Evolutionary conservation across 2,888 invertebrate genomes (phyloP), one percentile per base, ranked within the genome.

Genomic region (Papilio protenor): DNA sequence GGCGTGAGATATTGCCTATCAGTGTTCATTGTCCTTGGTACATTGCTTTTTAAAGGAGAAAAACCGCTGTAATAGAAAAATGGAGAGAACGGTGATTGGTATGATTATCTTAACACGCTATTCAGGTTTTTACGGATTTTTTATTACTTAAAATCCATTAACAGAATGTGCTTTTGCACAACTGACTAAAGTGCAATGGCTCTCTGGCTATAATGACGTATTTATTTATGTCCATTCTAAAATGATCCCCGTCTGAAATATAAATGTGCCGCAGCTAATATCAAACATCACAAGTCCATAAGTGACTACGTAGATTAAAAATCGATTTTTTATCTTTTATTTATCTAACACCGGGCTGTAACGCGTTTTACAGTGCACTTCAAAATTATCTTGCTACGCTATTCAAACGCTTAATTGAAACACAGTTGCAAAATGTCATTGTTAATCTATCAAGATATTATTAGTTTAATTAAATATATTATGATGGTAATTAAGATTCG

Each of bases 1-100:
- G 78, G 80, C 76, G 82, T 81, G 77, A 79, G 79, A 82, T 84
- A 84, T 86, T 78, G 83, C 81, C 82, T 83, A 77, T 79, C 79
- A 76, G 70, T 73, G 66, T 76, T 79, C 78, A 73, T 66, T 79
- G 76, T 73, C 69, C 76, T 79, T 79, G 76, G 52, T 69, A 75
- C 55, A 16, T 72, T 69, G 66, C 57, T 73, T 69, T 70, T 73
- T 75, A 76, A 69, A 49, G 57, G 49, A 33, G 55, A 70, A 70
- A 74, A 74, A 70, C 14, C 69, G 52, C 4, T 23, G 59, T 74
- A 59, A 74, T 70, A 52, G 40, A 33, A 70, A 52, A 72, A 70
- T 27, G 47, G 47, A 73, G 21, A 21, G 76, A 33, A 49, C 12
- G 23, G 18, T 59, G 47, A 16, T 23, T 70, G 45, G 69, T 69